Evolutionary conservation across 2,797 vertebrate genomes (phyloP).

Genomic region (Uromys caudimaculatus): DNA sequence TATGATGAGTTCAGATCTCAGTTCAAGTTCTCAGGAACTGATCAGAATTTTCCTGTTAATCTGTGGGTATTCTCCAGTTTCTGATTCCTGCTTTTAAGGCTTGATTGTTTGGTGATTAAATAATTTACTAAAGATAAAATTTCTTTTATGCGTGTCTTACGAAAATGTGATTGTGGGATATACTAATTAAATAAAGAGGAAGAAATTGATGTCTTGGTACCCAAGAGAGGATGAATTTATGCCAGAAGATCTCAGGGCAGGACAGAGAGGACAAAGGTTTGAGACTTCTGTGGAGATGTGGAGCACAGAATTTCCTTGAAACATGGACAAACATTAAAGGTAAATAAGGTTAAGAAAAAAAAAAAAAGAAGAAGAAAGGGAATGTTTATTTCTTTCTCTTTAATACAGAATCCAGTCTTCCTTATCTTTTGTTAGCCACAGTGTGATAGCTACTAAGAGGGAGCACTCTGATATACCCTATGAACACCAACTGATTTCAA

Average conservation of each 20-base stretch:
- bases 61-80: conserved; percentile 5
- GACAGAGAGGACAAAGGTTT: background rate
- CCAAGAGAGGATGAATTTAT: background rate
- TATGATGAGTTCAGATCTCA: conserved; percentile 14
- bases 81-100: background rate
- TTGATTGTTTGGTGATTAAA: background rate
- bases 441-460: background rate
- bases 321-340: background rate
- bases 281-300: background rate
- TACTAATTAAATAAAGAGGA: background rate
- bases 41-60: conserved; percentile 2
- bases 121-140: conserved; percentile 24
- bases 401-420: background rate
- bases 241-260: background rate
- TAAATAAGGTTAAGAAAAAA: background rate
- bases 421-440: background rate
- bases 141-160: background rate
- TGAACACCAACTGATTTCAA: background rate
- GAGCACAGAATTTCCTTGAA: background rate
- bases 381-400: background rate
- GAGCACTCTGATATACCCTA: background rate
- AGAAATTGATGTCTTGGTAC: conserved; percentile 40
- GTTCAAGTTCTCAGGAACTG: conserved; percentile 10
- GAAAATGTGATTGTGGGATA: background rate
- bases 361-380: background rate